Conservation (phyloP, 1,140 invertebrate species). For the Drosophila sucinea region DNA sequence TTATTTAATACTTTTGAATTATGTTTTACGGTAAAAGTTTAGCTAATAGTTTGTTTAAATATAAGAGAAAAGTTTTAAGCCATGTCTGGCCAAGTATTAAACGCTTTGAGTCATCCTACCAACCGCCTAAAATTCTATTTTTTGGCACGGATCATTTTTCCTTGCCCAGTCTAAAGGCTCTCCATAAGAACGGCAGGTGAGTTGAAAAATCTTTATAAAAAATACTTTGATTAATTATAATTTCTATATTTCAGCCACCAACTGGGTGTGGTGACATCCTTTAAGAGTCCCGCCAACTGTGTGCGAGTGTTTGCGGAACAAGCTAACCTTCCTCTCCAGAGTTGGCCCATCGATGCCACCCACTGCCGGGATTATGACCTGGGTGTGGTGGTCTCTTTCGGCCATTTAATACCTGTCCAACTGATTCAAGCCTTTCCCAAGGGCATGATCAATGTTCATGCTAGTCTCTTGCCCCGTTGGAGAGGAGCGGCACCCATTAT, state of each 20-base stretch:
- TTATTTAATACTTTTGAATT: constrained; percentile 43
- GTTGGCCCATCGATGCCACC: constrained; percentile 85
- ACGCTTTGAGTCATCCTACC: constrained; percentile 10
- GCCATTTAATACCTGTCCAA: constrained; percentile 87
- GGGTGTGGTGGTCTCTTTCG: constrained; percentile 89
- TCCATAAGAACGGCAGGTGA: constrained; percentile 83
- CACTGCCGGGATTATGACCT: constrained; percentile 85
- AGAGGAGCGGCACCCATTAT: constrained; percentile 88
- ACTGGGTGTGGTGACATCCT: constrained; percentile 86
- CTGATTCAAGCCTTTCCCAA: constrained; percentile 87
- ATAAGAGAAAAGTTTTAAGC: constrained; percentile 55
- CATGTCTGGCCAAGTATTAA: constrained; percentile 1
- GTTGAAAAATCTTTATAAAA: background rate
- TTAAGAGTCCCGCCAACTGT: constrained; percentile 84
- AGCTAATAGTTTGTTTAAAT: constrained; percentile 54
- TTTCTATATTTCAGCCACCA: background rate
- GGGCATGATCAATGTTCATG: constrained; percentile 96
- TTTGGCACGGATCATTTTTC: constrained; percentile 89
- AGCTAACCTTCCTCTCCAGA: constrained; percentile 84
- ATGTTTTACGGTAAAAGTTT: constrained; percentile 54
- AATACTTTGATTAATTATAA: background rate
- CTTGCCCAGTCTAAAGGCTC: constrained; percentile 85
- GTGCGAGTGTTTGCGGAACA: constrained; percentile 79
- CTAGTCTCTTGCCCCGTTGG: constrained; percentile 95
- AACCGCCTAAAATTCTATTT: constrained; percentile 84